These are phyloP conservation scores for Orthosia cruda DNA, from an alignment of 2,888 invertebrate species.

Conservation along the genomic window DNA sequence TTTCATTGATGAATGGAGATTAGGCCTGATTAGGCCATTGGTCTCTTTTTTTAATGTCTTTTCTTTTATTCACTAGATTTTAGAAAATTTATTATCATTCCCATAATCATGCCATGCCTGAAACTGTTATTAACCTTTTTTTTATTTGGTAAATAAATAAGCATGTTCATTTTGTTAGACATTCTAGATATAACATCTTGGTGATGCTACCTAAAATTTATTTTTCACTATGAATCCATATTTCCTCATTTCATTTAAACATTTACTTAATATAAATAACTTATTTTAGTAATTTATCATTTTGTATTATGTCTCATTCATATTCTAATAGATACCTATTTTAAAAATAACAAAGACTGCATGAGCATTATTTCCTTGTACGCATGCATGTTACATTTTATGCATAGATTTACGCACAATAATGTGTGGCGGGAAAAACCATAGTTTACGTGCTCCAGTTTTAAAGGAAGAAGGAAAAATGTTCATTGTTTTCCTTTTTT, in stretches of 20 bases:
- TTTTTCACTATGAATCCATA: background rate
- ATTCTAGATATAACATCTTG: background rate
- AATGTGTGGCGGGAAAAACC: constrained; percentile 15
- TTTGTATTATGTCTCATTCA: background rate
- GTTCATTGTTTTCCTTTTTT: background rate
- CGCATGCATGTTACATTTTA: constrained; percentile 35
- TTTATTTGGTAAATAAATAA: background rate
- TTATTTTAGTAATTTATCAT: background rate
- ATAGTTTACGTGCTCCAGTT: background rate
- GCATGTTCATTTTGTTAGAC: background rate
- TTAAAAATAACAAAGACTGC: constrained; percentile 1
- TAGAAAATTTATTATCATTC: background rate
- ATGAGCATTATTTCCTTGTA: constrained; percentile 31
- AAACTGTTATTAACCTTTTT: constrained; percentile 7
- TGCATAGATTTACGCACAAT: constrained; percentile 26
- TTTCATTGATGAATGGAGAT: background rate
- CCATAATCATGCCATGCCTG: constrained; percentile 1
- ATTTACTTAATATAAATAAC: too few species aligned
- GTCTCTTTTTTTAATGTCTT: constrained; percentile 2
- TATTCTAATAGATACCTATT: background rate
- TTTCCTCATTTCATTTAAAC: background rate
- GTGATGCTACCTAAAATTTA: background rate
- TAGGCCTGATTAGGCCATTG: background rate
- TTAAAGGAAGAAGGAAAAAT: background rate
- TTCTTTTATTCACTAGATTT: background rate